Base-by-base conservation (phyloP, 2,113 vertebrate species). In the Xiphophorus maculatus region DNA sequence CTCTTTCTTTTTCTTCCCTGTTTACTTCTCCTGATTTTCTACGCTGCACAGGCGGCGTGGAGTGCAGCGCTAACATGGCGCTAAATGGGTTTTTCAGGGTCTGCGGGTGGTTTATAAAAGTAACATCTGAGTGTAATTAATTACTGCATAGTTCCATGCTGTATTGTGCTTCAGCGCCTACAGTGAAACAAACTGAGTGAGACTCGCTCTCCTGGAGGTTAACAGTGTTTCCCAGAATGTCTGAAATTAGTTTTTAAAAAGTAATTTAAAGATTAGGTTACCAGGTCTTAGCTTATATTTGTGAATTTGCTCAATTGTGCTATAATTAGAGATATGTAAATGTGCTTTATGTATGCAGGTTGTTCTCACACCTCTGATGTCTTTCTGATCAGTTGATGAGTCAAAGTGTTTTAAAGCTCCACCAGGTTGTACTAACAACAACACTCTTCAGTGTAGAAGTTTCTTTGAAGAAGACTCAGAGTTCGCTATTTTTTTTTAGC, bases 1-100 rank as follows among this genome's bases (percentile, higher is more conserved):
- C 35, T 37, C 0, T 37, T 37, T 11, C 8, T 37, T 37, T 33
- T 33, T 68, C 61, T n/a, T 35, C 13, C 27, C 30, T 74, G 51
- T 78, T 79, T 81, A 69, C 80, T 74, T 73, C 67, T 60, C 67
- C 73, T 12, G 17, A 33, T 66, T 66, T 73, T 64, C 0, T 19
- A 15, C 42, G 68, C 44, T 15, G 78, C 77, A 81, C 28, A 74
- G 67, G 63, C 61, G 19, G 80, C 81, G 84, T 73, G 71, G 65
- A 48, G 85, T 74, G 68, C 33, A 0, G 4, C 13, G 25, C 67
- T 65, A 66, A 77, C 85, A 67, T 51, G 29, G 64, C 72, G 77
- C 84, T 87, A 89, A 89, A 84, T 71, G 79, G 80, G 65, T 83
- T 86, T 37, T 51, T 30, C 66, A 64, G 69, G 71, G 78, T 74